Percentiles rank a stretch among this genome's conserved stretches.
phyloP scores from a whole-genome alignment of 2,888 invertebrate species.

The Hydrotaea diabolus region DNA sequence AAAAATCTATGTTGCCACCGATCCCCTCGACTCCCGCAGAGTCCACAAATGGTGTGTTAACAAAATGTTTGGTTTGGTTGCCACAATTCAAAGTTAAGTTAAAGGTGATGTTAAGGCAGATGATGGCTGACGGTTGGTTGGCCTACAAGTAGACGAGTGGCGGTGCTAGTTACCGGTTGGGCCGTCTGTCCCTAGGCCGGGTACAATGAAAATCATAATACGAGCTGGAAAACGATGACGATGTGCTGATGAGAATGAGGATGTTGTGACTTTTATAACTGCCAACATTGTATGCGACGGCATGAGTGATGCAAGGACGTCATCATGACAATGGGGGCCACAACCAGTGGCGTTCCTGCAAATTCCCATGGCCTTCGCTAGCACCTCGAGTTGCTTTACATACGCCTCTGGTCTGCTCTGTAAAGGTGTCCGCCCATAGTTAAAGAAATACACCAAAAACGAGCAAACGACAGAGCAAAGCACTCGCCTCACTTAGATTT shows the following conservation, averaged over 20 bases:
- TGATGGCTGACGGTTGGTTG: constrained; percentile 12
- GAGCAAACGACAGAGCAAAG: background rate
- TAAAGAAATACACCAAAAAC: background rate
- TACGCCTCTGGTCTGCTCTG: constrained; percentile 30
- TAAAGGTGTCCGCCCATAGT: constrained; percentile 51
- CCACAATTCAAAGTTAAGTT: constrained; percentile 45
- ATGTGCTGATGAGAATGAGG: constrained; percentile 23
- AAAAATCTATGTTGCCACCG: background rate
- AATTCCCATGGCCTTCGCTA: background rate
- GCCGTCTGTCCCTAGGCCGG: background rate
- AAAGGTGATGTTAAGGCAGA: constrained; percentile 47
- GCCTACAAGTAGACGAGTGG: constrained; percentile 4
- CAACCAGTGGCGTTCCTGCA: constrained; percentile 46
- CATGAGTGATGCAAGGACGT: constrained; percentile 61
- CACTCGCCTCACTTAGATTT: constrained; percentile 20
- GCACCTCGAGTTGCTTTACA: background rate
- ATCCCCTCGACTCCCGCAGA: background rate
- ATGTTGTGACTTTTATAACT: constrained; percentile 47
- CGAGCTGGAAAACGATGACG: background rate
- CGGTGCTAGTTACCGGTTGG: background rate
- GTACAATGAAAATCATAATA: background rate
- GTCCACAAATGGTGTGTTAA: constrained; percentile 15
- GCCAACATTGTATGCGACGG: constrained; percentile 41
- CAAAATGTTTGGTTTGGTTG: constrained; percentile 27
- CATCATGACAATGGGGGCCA: constrained; percentile 44